phyloP scores from a whole-genome alignment of 2,113 vertebrate genomes.

The Rhinoderma darwinii region DNA sequence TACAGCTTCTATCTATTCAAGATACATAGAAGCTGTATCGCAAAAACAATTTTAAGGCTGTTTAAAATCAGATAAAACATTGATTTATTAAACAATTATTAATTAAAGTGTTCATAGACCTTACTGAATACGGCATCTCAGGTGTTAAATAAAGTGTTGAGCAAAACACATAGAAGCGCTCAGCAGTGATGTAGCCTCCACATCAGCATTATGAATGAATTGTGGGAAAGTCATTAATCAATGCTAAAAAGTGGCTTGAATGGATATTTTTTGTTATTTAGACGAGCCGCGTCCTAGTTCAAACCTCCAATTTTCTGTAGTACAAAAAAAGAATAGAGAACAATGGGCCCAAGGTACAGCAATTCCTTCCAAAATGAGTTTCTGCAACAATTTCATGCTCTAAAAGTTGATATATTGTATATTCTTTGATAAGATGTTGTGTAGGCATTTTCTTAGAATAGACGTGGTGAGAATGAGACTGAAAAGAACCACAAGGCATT shows the following conservation, averaged over 20 bases:
- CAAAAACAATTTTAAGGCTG: no score
- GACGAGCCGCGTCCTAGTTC: constrained; percentile 29
- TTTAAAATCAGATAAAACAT: no score
- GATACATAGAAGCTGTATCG: no score
- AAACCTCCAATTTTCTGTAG: constrained; percentile 13
- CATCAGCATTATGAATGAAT: constrained; percentile 6
- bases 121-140: not conserved
- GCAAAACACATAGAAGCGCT: not conserved
- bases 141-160: not conserved
- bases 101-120: no score
- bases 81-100: no score
- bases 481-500: constrained; percentile 38
- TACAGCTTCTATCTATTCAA: no score
- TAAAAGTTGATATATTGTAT: constrained; percentile 52
- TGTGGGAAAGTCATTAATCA: constrained; percentile 55
- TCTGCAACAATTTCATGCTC: constrained; percentile 54
- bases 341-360: constrained; percentile 32
- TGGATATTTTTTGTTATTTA: constrained; percentile 28
- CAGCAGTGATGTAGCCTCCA: not conserved
- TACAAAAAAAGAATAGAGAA: constrained; percentile 38
- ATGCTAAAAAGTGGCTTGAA: not conserved
- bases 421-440: constrained; percentile 40
- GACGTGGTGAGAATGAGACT: not conserved
- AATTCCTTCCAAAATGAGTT: constrained; percentile 50
- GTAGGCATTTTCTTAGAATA: not conserved